A percentile compares a stretch with the other conserved stretches of the same genome.
These are phyloP conservation scores for Trichopoda pennipes DNA, from an alignment of 2,888 invertebrate species.

Conservation along the genomic window DNA sequence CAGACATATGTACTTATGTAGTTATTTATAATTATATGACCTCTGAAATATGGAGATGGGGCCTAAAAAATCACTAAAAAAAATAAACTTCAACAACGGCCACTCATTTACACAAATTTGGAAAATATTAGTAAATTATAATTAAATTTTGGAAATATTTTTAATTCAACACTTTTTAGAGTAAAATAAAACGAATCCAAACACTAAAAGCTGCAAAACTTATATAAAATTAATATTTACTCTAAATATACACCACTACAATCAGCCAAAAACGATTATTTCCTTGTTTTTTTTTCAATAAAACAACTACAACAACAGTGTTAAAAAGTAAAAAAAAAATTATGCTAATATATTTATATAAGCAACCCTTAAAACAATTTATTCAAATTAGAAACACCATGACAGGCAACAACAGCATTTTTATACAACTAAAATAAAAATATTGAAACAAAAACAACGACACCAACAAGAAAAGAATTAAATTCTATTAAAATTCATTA, in stretches of 20 bases:
- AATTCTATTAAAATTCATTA: slow-evolving; percentile 69
- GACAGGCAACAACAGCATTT: slow-evolving; percentile 20
- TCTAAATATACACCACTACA: background rate
- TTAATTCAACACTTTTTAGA: too few species aligned
- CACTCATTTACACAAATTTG: too few species aligned
- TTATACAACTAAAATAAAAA: slow-evolving; percentile 21
- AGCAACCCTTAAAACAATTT: slow-evolving; percentile 67
- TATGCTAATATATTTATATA: slow-evolving; percentile 64
- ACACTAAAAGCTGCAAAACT: too few species aligned
- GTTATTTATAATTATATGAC: too few species aligned
- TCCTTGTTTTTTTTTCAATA: slow-evolving; percentile 23
- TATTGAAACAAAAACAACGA: slow-evolving; percentile 34
- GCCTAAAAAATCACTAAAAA: too few species aligned
- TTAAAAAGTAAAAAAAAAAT: slow-evolving; percentile 36
- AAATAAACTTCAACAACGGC: too few species aligned
- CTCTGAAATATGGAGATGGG: too few species aligned
- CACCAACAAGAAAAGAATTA: slow-evolving; percentile 46
- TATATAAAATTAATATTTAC: background rate
- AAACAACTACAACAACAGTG: slow-evolving; percentile 31
- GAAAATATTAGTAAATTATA: too few species aligned
- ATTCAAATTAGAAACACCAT: slow-evolving; percentile 66
- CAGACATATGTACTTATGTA: too few species aligned
- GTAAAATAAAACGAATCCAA: too few species aligned
- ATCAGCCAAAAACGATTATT: background rate
- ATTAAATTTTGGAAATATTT: too few species aligned